These are phyloP conservation scores for Onychorhynchus coronatus DNA, from an alignment of 2,113 vertebrate species.

Conservation along the genomic window DNA sequence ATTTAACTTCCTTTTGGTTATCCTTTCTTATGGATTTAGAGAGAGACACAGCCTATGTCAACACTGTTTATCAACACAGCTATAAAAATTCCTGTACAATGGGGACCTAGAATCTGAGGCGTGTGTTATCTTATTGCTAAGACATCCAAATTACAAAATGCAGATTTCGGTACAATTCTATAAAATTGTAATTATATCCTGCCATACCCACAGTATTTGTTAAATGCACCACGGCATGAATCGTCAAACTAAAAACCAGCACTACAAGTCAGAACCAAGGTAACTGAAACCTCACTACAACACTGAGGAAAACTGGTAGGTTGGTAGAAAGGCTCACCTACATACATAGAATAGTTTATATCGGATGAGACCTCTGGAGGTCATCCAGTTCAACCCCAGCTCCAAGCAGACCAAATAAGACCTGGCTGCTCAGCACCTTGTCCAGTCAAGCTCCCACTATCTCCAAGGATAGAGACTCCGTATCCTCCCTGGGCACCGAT, in stretches of 20 bases:
- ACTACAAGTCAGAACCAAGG: background rate
- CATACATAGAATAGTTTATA: background rate
- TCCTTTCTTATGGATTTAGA: background rate
- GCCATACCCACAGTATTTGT: background rate
- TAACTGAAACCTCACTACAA: background rate
- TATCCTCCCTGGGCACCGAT: background rate
- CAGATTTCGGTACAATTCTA: background rate
- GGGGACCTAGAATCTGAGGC: background rate
- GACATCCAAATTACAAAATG: background rate
- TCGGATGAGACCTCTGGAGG: background rate
- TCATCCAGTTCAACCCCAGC: too few species aligned
- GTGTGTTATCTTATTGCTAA: conserved; percentile 14
- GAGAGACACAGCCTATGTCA: background rate
- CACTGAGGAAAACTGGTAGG: background rate
- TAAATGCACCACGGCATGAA: background rate
- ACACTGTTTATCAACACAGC: background rate
- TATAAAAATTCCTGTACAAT: background rate
- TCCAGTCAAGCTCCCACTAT: background rate
- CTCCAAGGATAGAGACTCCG: background rate
- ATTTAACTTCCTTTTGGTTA: conserved; percentile 3
- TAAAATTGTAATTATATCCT: background rate
- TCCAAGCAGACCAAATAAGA: background rate
- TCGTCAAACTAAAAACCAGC: background rate
- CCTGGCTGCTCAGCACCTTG: background rate
- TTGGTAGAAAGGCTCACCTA: background rate